Base-by-base conservation (phyloP, 2,113 vertebrate genomes). In the Natator depressus region DNA sequence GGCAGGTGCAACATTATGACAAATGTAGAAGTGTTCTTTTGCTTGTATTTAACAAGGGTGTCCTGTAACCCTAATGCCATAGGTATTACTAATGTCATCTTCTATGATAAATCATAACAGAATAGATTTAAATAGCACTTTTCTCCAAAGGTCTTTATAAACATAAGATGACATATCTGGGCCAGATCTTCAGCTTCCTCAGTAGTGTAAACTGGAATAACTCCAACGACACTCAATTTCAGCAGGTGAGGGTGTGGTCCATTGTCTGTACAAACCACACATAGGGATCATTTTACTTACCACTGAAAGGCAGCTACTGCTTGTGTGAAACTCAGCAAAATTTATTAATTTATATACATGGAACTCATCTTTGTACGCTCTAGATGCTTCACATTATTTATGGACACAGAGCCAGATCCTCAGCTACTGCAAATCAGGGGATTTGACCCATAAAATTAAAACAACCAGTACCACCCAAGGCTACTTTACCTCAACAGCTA, bases 261-360 rank as follows among this genome's bases (percentile, higher is more conserved):
- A 25, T 10, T 59, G 24, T 83, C 89, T 79, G 0, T 5, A 35
- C 2, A 8, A 92, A 50, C 72, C 75, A 90, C 2, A 62, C 2
- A 4, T 5, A 53, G 46, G 38, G 2, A 3, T 47, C 25, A 7
- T 90, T 94, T 93, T 93, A 27, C 27, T 94, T 81, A 72, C 46
- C 25, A 47, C 11, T 78, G 46, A 47, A 78, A 47, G 75, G 14
- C 22, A 47, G 54, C 42, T 4, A 10, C 6, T 17, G 5, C 50
- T 89, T 22, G 59, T 85, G 53, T 22, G 20, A 47, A 94, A 90
- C 54, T 80, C 27, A 92, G 51, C 80, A 97, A 76, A 5, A 89
- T 2, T 5, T 93, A 90, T 81, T 82, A 6, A 76, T 83, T 88
- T 31, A 72, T 92, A 50, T 12, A 38, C 65, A 3, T 10, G 27